phyloP scores from a whole-genome alignment of 1,140 invertebrate genomes.

The Drosophila sp. region DNA sequence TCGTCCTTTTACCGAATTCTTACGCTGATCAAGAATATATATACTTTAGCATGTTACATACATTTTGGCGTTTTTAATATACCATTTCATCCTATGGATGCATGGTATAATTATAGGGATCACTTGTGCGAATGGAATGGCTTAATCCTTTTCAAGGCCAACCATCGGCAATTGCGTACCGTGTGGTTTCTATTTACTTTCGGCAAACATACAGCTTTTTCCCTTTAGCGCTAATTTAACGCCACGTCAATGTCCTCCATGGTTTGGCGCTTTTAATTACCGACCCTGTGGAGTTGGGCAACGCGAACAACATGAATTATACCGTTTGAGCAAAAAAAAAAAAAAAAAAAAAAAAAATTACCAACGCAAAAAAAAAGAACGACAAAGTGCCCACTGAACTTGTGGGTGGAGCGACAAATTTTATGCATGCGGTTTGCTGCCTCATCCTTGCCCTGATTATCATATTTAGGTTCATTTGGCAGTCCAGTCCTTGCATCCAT shows the following conservation, averaged over 20 bases:
- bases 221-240: constrained; percentile 9
- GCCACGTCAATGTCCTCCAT: constrained; percentile 22
- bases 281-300: constrained; percentile 10
- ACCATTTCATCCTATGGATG: too few relatives aligned
- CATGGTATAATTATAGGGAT: too few relatives aligned
- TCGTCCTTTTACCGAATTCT: too few relatives aligned
- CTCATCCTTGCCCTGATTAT: constrained; percentile 23
- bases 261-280: constrained; percentile 33
- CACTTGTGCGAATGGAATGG: neutral
- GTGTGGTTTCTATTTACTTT: constrained; percentile 13
- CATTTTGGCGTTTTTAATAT: too few relatives aligned
- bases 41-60: too few relatives aligned
- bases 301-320: constrained; percentile 19
- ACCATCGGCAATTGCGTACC: constrained; percentile 7
- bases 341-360: neutral
- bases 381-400: neutral
- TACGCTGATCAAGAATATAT: too few relatives aligned
- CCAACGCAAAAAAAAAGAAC: neutral
- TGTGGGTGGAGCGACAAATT: constrained; percentile 12
- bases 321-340: constrained; percentile 9
- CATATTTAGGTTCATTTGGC: constrained; percentile 25
- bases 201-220: neutral
- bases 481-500: neutral
- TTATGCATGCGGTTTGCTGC: constrained; percentile 16
- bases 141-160: constrained; percentile 13